These are phyloP conservation scores for Thaumatotibia leucotreta DNA, from an alignment of 1,140 invertebrate species.

Conservation along the genomic window DNA sequence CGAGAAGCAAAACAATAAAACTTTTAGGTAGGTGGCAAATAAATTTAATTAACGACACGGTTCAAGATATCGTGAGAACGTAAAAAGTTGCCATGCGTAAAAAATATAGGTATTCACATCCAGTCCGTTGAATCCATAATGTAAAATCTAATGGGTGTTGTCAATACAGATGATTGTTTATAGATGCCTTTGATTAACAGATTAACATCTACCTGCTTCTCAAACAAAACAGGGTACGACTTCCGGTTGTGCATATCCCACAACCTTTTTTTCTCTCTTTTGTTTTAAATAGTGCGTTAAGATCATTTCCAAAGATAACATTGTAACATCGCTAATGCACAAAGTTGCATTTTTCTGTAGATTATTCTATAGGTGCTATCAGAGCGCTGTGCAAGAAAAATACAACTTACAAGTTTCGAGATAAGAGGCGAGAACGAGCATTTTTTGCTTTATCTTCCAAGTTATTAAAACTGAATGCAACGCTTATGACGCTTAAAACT, in stretches of 20 bases:
- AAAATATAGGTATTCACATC: background rate
- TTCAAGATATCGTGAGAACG: background rate
- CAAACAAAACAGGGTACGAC: slow-evolving; percentile 1
- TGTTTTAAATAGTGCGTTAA: slow-evolving; percentile 11
- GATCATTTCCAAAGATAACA: slow-evolving; percentile 10
- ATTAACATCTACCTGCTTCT: slow-evolving; percentile 9
- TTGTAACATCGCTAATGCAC: slow-evolving; percentile 9
- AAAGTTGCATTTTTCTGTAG: slow-evolving; percentile 9
- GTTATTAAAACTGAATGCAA: slow-evolving; percentile 18
- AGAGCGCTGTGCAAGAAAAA: slow-evolving; percentile 24
- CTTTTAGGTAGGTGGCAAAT: background rate
- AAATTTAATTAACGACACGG: background rate
- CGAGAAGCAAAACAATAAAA: too few species aligned
- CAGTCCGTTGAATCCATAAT: background rate
- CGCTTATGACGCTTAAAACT: slow-evolving; percentile 15
- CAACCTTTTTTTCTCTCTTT: slow-evolving; percentile 3
- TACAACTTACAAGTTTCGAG: slow-evolving; percentile 15
- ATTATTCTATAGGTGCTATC: slow-evolving; percentile 22
- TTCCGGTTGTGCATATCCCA: slow-evolving; percentile 8
- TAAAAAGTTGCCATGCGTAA: background rate
- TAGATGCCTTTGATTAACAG: slow-evolving; percentile 2
- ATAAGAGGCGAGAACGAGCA: slow-evolving; percentile 25
- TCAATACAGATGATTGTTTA: slow-evolving; percentile 10
- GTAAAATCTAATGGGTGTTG: slow-evolving; percentile 1
- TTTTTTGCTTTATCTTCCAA: slow-evolving; percentile 14